Evolutionary conservation across 2,113 vertebrate species (phyloP).

Genomic region (Bubo bubo): DNA sequence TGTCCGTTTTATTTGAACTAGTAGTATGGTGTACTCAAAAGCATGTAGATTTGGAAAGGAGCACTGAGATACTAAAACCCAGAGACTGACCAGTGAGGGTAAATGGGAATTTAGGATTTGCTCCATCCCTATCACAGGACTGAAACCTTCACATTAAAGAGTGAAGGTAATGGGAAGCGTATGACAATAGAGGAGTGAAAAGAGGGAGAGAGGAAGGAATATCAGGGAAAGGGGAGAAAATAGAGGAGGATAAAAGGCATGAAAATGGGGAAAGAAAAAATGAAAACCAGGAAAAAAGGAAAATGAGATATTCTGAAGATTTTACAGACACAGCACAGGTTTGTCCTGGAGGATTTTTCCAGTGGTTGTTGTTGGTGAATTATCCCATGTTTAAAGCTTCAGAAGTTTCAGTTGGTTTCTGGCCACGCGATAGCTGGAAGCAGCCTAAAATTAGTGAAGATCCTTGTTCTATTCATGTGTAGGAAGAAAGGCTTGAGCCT

Average conservation of each 20-base stretch:
- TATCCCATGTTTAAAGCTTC: background rate
- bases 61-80: background rate
- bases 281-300: background rate
- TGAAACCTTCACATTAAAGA: background rate
- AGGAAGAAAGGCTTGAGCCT: background rate
- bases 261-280: background rate
- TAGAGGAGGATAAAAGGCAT: background rate
- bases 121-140: background rate
- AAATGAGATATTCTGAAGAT: background rate
- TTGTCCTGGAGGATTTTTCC: background rate
- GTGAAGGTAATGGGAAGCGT: background rate
- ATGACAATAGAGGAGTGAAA: background rate
- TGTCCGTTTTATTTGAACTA: background rate
- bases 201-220: background rate
- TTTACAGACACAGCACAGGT: background rate
- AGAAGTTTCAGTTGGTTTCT: background rate
- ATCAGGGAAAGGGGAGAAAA: background rate
- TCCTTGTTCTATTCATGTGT: background rate
- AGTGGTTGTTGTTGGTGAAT: background rate
- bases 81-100: background rate
- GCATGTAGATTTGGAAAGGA: background rate
- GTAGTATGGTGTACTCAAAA: background rate
- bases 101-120: background rate
- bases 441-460: background rate
- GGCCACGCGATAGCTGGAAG: background rate